phyloP scores from a whole-genome alignment of 2,888 invertebrate species.

The Dorcus hopei region DNA sequence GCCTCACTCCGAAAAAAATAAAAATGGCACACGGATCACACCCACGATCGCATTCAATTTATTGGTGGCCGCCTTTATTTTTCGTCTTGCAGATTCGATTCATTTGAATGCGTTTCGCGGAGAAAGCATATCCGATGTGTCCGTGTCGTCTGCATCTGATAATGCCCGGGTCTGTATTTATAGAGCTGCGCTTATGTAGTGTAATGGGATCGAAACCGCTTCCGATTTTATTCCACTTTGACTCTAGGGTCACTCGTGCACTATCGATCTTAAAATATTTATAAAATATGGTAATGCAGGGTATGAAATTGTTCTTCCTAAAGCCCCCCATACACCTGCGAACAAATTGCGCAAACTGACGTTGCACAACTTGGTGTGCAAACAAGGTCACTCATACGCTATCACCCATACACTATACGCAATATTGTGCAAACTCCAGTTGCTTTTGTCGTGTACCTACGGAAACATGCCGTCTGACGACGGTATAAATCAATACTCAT shows the following conservation, averaged over 20 bases:
- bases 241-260: background rate
- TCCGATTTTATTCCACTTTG: background rate
- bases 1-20: background rate
- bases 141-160: slow-evolving; percentile 1
- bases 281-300: no score
- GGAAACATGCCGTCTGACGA: no score
- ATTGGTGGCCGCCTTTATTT: background rate
- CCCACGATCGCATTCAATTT: slow-evolving; percentile 1
- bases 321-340: no score
- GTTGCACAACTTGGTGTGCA: no score
- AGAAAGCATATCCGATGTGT: background rate
- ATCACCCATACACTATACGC: no score
- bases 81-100: background rate
- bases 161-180: background rate
- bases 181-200: background rate
- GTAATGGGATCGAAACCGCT: background rate
- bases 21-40: slow-evolving; percentile 2
- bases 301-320: no score
- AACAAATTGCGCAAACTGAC: no score
- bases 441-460: no score
- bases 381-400: no score
- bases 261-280: no score
- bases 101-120: background rate
- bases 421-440: no score
- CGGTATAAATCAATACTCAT: no score